A percentile compares a stretch with the other conserved stretches of the same genome.
These are phyloP conservation scores for Teleogryllus occipitalis DNA, from an alignment of 1,140 invertebrate species.

Conservation along the genomic window DNA sequence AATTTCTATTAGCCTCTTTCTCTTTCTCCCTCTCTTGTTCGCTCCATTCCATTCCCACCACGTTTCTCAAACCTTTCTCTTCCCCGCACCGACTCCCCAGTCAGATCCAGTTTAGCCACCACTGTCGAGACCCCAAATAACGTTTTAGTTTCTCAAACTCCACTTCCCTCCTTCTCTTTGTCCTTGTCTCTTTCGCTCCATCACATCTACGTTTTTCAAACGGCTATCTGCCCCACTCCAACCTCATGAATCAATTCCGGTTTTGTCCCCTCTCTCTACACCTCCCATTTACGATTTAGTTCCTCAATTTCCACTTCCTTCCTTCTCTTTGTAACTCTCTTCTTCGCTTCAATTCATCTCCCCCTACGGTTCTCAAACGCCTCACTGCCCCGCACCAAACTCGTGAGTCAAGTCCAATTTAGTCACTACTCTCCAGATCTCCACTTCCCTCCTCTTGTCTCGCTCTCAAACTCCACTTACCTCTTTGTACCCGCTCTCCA, in stretches of 20 bases:
- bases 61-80: not conserved
- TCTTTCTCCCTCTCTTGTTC: not conserved
- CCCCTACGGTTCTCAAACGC: not conserved
- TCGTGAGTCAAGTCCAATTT: too few relatives aligned
- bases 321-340: not conserved
- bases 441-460: too few relatives aligned
- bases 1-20: not conserved
- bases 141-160: not conserved
- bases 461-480: not conserved
- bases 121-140: too few relatives aligned
- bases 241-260: not conserved
- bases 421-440: too few relatives aligned
- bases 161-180: not conserved
- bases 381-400: too few relatives aligned
- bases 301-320: not conserved
- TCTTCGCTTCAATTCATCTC: not conserved
- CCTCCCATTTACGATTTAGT: not conserved
- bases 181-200: not conserved
- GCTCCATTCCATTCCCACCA: not conserved
- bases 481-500: not conserved
- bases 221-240: not conserved
- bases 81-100: too few relatives aligned
- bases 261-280: not conserved
- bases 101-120: too few relatives aligned
- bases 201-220: not conserved